phyloP scores from a whole-genome alignment of 92 coral and sea anemone species.

The Siderastrea radians region DNA sequence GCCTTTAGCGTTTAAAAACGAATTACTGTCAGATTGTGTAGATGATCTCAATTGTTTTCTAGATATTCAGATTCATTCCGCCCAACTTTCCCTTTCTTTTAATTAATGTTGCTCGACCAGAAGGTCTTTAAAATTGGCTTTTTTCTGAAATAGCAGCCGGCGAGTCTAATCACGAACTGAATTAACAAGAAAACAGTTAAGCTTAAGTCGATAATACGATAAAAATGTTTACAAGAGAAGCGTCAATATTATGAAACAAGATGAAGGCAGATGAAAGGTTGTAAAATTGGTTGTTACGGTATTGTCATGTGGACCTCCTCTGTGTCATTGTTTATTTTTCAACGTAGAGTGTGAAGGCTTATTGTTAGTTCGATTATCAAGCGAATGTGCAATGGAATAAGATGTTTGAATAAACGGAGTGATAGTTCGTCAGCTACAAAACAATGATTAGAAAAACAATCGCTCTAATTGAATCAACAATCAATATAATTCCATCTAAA shows the following conservation, averaged over 20 bases:
- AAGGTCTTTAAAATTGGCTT: neutral
- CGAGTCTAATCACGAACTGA: slow-evolving; percentile 6
- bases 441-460: slow-evolving; percentile 54
- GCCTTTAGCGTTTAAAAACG: neutral
- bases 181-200: neutral
- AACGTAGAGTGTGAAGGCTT: slow-evolving; percentile 12
- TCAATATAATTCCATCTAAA: slow-evolving; percentile 58
- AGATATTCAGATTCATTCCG: neutral
- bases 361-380: slow-evolving; percentile 33
- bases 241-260: slow-evolving; percentile 35
- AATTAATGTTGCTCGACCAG: neutral
- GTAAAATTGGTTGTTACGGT: slow-evolving; percentile 14
- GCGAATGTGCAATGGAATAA: slow-evolving; percentile 7
- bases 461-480: slow-evolving; percentile 53
- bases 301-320: slow-evolving; percentile 38
- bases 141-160: neutral
- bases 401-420: slow-evolving; percentile 26
- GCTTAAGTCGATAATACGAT: slow-evolving; percentile 19
- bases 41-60: neutral
- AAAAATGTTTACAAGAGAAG: slow-evolving; percentile 40
- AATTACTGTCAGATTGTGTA: too few relatives aligned
- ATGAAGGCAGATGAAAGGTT: slow-evolving; percentile 3
- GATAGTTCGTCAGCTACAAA: slow-evolving; percentile 44
- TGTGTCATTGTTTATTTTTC: slow-evolving; percentile 36
- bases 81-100: neutral